These are phyloP conservation scores for Semnornis frantzii DNA, from an alignment of 2,113 vertebrate genomes.

Conservation along the genomic window DNA sequence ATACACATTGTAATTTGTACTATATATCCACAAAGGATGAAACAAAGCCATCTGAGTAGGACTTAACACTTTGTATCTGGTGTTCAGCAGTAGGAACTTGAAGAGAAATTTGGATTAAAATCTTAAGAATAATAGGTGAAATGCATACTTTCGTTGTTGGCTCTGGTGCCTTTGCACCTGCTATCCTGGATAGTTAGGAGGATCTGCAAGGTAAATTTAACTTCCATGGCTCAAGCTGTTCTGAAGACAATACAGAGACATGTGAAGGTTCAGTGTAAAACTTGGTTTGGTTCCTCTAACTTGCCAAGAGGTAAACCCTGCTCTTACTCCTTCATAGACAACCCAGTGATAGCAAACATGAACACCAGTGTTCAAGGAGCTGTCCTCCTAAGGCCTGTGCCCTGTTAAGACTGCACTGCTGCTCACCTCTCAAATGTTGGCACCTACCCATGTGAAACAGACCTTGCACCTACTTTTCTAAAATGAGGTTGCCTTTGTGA, in stretches of 20 bases:
- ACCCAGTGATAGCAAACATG: not conserved
- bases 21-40: not conserved
- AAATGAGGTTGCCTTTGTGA: not conserved
- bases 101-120: not conserved
- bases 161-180: not conserved
- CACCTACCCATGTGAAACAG: accelerated
- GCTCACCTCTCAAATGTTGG: accelerated
- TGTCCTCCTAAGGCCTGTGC: not conserved
- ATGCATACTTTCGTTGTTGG: not conserved
- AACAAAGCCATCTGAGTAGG: slow-evolving; percentile 23
- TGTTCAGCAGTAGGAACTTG: not conserved
- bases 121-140: not conserved
- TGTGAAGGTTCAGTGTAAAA: not conserved
- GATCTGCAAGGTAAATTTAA: not conserved
- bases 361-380: not conserved
- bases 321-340: not conserved
- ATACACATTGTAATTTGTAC: not conserved
- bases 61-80: not conserved
- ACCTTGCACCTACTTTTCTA: not conserved
- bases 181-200: not conserved
- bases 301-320: not conserved
- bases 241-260: not conserved
- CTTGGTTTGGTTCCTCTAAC: not conserved
- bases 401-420: not conserved
- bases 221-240: not conserved